Conservation (phyloP, 2,888 invertebrate species). For the Cyaniris semiargus region DNA sequence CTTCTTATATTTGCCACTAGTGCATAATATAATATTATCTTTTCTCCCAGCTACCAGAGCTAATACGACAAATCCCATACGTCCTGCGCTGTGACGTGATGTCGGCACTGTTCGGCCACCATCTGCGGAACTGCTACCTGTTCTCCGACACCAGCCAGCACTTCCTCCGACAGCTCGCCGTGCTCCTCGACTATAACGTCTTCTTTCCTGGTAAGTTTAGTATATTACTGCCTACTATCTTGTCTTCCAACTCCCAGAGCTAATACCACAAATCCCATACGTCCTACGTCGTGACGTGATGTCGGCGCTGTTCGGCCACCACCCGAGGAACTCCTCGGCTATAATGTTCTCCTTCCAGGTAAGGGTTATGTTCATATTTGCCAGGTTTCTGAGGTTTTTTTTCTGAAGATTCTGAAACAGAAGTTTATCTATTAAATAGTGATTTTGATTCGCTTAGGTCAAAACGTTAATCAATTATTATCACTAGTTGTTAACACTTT, state of each 20-base stretch:
- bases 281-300: conserved; percentile 71
- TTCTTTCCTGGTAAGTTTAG: conserved; percentile 68
- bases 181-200: conserved; percentile 65
- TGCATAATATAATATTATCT: too few species aligned
- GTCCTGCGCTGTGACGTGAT: conserved; percentile 73
- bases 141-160: conserved; percentile 73
- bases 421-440: too few species aligned
- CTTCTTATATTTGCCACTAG: too few species aligned
- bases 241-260: conserved; percentile 60
- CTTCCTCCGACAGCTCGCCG: conserved; percentile 73
- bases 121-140: conserved; percentile 72
- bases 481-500: too few species aligned
- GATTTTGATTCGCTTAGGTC: too few species aligned
- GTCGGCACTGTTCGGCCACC: conserved; percentile 75
- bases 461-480: too few species aligned
- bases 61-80: conserved; percentile 67
- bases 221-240: not conserved
- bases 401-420: too few species aligned
- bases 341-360: conserved; percentile 74
- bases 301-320: conserved; percentile 75
- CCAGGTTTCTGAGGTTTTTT: too few species aligned
- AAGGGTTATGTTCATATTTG: not conserved
- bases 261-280: conserved; percentile 69
- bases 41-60: conserved; percentile 66
- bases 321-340: conserved; percentile 68